These are phyloP conservation scores for Cyprinella venusta DNA, from an alignment of 2,797 vertebrate species.

Conservation along the genomic window DNA sequence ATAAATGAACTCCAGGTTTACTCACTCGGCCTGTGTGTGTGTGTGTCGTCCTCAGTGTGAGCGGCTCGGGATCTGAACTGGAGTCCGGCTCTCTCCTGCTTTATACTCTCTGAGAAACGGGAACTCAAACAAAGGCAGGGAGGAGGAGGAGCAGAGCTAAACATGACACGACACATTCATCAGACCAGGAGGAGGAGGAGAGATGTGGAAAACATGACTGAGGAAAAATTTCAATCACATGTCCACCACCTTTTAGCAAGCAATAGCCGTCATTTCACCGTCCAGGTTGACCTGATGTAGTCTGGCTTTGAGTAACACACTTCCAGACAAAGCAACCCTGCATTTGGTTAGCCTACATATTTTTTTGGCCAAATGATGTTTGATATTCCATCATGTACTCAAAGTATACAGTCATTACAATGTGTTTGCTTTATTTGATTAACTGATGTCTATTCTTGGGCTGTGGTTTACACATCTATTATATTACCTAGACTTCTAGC, in stretches of 20 bases:
- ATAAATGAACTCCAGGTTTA: background rate
- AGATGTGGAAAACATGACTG: slow-evolving; percentile 47
- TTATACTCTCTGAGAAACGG: slow-evolving; percentile 67
- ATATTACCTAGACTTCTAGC: no score
- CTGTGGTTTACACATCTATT: no score
- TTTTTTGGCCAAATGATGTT: no score
- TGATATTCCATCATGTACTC: no score
- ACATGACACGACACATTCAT: slow-evolving; percentile 70
- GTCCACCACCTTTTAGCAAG: background rate
- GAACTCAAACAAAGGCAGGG: slow-evolving; percentile 54
- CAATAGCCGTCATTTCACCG: no score
- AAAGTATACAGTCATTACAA: no score
- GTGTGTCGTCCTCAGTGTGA: background rate
- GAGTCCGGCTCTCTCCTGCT: background rate
- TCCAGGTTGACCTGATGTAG: no score
- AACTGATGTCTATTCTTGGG: no score
- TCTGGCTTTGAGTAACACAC: no score
- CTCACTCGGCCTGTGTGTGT: background rate
- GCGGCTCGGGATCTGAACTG: background rate
- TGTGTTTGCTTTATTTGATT: no score
- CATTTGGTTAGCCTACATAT: no score
- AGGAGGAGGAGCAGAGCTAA: slow-evolving; percentile 60
- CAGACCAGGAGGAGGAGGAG: slow-evolving; percentile 18
- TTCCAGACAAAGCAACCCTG: no score
- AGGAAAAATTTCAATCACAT: background rate